phyloP scores from a whole-genome alignment of 2,113 vertebrate species.

The Cairina moschata region DNA sequence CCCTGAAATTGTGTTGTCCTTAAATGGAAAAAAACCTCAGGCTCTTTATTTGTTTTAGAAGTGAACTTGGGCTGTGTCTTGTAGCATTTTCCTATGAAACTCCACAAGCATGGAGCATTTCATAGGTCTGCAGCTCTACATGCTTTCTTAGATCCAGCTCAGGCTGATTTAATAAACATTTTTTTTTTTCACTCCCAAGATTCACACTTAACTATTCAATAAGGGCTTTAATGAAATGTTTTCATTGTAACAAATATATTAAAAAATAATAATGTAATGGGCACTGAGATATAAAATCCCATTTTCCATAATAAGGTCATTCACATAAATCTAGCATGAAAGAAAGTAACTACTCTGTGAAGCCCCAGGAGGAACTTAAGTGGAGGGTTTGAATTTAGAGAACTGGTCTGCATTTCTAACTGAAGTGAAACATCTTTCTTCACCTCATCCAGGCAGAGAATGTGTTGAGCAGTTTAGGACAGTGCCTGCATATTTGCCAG shows the following conservation, averaged over 20 bases:
- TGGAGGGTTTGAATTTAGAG: constrained; percentile 32
- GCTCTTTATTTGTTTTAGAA: not conserved
- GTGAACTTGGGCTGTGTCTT: not conserved
- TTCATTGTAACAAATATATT: constrained; percentile 49
- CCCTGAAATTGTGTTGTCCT: not conserved
- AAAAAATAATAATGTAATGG: constrained; percentile 14
- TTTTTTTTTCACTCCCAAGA: constrained; percentile 32
- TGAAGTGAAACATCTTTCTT: not conserved
- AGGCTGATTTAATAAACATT: constrained; percentile 18
- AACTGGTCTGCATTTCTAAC: constrained; percentile 14
- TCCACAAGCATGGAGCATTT: not conserved
- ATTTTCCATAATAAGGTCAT: constrained; percentile 65
- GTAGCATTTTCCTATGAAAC: not conserved
- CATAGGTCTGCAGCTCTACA: not conserved
- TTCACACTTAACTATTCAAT: constrained; percentile 51
- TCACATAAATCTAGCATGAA: constrained; percentile 70
- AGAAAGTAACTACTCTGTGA: constrained; percentile 48
- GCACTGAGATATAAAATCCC: constrained; percentile 60
- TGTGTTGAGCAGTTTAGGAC: not conserved
- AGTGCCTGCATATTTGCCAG: not conserved
- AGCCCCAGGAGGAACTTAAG: constrained; percentile 53
- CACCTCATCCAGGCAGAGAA: not conserved
- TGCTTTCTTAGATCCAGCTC: not conserved
- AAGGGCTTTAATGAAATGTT: constrained; percentile 42
- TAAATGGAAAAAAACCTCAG: not conserved